Percentiles rank a stretch among this genome's conserved stretches.
Conservation (phyloP, 1,140 invertebrate genomes). For the Euwallacea similis region DNA sequence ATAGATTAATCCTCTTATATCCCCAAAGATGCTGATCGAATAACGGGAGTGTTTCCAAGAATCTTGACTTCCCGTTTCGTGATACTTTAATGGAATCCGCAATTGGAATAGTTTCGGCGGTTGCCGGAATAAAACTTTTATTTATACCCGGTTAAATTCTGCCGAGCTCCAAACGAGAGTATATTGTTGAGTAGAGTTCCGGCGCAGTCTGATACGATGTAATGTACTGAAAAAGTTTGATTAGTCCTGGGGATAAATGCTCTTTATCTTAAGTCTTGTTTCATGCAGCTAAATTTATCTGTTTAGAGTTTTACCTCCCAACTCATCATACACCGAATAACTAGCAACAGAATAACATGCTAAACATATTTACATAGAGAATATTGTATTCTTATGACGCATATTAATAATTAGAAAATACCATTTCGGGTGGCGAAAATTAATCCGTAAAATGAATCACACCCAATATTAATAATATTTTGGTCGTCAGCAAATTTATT, state of each 20-base stretch:
- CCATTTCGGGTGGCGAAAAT: no score
- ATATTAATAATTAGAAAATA: no score
- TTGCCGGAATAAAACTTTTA: slow-evolving; percentile 20
- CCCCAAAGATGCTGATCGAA: slow-evolving; percentile 1
- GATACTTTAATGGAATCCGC: slow-evolving; percentile 18
- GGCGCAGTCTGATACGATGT: slow-evolving; percentile 7
- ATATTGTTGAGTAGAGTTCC: slow-evolving; percentile 11
- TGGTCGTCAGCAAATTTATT: no score
- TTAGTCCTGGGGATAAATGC: slow-evolving; percentile 1
- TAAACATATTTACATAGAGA: no score
- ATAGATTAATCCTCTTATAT: background rate
- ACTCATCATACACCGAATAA: no score
- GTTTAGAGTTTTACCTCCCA: no score
- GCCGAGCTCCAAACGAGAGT: slow-evolving; percentile 8
- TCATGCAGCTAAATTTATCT: no score
- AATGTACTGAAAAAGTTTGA: slow-evolving; percentile 12
- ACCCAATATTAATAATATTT: no score
- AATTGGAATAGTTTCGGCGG: slow-evolving; percentile 21
- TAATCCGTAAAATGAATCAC: no score
- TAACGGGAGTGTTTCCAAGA: slow-evolving; percentile 10
- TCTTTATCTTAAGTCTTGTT: background rate
- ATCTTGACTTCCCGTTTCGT: slow-evolving; percentile 19
- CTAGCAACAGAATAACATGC: no score
- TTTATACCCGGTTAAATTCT: slow-evolving; percentile 18
- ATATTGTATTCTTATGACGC: no score